Base-by-base conservation (phyloP, 2,888 invertebrate genomes). In the Chalcis sispes region DNA sequence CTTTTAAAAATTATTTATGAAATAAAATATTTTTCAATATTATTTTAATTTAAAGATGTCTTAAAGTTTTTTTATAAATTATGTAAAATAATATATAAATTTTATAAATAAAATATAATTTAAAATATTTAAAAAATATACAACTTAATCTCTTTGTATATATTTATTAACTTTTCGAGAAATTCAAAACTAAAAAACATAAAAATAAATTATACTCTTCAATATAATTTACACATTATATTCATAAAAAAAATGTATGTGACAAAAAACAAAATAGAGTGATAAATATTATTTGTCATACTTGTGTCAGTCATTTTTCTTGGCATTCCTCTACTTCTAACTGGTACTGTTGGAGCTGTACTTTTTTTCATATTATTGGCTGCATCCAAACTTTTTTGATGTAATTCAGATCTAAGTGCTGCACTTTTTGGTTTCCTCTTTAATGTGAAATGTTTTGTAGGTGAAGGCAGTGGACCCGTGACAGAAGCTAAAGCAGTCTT, bases 261-360 rank as follows among this genome's bases (percentile, higher is more conserved):
- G n/a, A n/a, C n/a, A n/a, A n/a, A n/a, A n/a, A n/a, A n/a, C n/a
- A 23, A 48, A 61, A 5, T 4, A 27, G 13, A 66, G 27, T 20
- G n/a, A 65, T 71, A 32, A 72, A 20, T 20, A 46, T 1, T 48
- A 13, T 42, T 25, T 20, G 1, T 67, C 18, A 29, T 90, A 96
- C 96, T 97, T 48, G 96, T 96, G 86, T 98, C 98, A 83, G 98
- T 98, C 96, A 98, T 97, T 91, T 98, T 98, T 83, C 98, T 93
- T 0, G 97, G 97, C 90, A 93, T 92, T 82, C 92, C 93, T 82
- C 93, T 88, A 54, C 92, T 91, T 82, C 93, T 89, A 4, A 93
- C 90, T 13, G 93, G 93, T 82, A 98, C 95, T 0, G 96, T 95
- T 0, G 96, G 96, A 0, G 96, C 95, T 66, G 95, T 94, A 5